Percentiles rank a stretch among this genome's conserved stretches.
Conservation (phyloP, 1,140 invertebrate genomes). For the Heliothis subflexa region DNA sequence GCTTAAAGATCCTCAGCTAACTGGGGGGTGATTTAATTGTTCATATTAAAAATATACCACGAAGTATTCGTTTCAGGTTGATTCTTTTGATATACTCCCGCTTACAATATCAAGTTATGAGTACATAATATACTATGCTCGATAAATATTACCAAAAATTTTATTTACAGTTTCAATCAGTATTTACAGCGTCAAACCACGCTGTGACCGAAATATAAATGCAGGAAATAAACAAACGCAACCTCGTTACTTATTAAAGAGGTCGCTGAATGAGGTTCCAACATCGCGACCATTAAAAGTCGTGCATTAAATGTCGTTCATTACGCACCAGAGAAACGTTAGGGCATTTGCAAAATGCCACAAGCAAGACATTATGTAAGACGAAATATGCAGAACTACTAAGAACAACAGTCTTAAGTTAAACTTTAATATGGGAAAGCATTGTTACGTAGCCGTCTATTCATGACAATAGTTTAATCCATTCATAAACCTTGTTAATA, state of each 20-base stretch:
- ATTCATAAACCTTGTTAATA: too few relatives aligned
- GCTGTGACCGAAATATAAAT: constrained; percentile 22
- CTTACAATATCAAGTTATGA: too few relatives aligned
- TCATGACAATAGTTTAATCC: too few relatives aligned
- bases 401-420: too few relatives aligned
- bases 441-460: too few relatives aligned
- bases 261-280: constrained; percentile 22
- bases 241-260: constrained; percentile 30
- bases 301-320: constrained; percentile 23
- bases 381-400: background rate
- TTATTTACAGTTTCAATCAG: constrained; percentile 22
- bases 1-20: background rate
- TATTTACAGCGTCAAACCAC: constrained; percentile 12
- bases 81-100: too few relatives aligned
- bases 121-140: too few relatives aligned
- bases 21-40: too few relatives aligned
- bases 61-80: too few relatives aligned
- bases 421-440: too few relatives aligned
- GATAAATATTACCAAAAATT: background rate
- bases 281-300: constrained; percentile 22
- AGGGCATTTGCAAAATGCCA: constrained; percentile 11
- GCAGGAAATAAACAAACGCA: constrained; percentile 36
- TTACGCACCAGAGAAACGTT: constrained; percentile 17
- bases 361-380: background rate
- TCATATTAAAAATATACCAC: too few relatives aligned